Percentiles rank a stretch among this genome's conserved stretches.
These are phyloP conservation scores for Phyllotreta striolata DNA, from an alignment of 2,888 invertebrate genomes.

Conservation along the genomic window DNA sequence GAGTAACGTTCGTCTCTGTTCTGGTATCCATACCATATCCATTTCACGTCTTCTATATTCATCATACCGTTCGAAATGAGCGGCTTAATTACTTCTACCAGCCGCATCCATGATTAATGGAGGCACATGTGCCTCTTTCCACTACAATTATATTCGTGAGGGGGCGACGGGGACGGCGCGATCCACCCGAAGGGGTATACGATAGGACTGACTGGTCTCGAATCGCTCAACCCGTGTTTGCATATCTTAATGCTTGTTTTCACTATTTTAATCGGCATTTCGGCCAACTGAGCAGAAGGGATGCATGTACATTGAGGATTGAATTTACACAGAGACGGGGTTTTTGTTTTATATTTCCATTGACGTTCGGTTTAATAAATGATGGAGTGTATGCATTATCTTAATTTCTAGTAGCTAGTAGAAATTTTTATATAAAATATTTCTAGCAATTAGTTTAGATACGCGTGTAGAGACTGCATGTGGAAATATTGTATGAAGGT, in stretches of 20 bases:
- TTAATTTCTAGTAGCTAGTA: too few relatives aligned
- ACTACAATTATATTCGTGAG: slow-evolving; percentile 50
- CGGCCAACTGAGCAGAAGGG: slow-evolving; percentile 24
- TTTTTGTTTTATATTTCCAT: neutral
- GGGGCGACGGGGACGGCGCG: slow-evolving; percentile 22
- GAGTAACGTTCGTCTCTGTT: slow-evolving; percentile 37
- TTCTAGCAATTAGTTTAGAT: neutral
- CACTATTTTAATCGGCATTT: slow-evolving; percentile 45
- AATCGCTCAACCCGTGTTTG: slow-evolving; percentile 44
- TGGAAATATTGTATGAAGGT: neutral
- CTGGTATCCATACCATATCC: slow-evolving; percentile 10
- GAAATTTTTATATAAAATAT: too few relatives aligned
- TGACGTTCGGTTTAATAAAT: too few relatives aligned
- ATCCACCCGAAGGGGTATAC: slow-evolving; percentile 19
- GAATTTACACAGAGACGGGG: slow-evolving; percentile 10
- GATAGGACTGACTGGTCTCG: slow-evolving; percentile 35
- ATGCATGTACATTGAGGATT: neutral
- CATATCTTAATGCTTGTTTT: slow-evolving; percentile 51
- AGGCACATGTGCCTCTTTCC: slow-evolving; percentile 53
- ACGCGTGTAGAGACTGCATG: neutral
- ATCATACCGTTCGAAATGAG: slow-evolving; percentile 49
- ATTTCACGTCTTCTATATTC: slow-evolving; percentile 19
- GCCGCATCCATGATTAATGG: slow-evolving; percentile 53
- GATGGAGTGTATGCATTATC: neutral
- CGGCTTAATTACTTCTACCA: slow-evolving; percentile 59